These are phyloP conservation scores for Papilio aristodemus DNA, from an alignment of 1,140 invertebrate genomes.

Conservation along the genomic window DNA sequence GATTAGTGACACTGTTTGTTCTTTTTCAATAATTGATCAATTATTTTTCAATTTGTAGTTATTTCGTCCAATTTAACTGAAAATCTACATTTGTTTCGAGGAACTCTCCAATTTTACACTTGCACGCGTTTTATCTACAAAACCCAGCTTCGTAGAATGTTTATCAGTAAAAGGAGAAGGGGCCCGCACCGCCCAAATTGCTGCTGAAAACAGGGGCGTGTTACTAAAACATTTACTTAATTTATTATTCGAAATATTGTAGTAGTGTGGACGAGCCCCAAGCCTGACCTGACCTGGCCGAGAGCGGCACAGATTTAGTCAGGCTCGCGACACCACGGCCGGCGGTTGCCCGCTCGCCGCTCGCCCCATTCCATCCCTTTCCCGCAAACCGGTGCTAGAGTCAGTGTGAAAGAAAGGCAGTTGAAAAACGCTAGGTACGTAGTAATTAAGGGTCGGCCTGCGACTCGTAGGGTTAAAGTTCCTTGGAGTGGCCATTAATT, in stretches of 20 bases:
- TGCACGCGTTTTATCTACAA: slow-evolving; percentile 24
- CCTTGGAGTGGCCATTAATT: slow-evolving; percentile 52
- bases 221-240: slow-evolving; percentile 31
- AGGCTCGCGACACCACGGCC: slow-evolving; percentile 47
- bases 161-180: slow-evolving; percentile 4
- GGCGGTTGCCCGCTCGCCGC: slow-evolving; percentile 38
- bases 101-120: too few relatives aligned
- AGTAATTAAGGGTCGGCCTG: slow-evolving; percentile 53
- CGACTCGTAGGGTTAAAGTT: slow-evolving; percentile 56
- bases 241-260: slow-evolving; percentile 24
- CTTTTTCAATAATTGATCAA: too few relatives aligned
- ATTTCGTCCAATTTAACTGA: too few relatives aligned
- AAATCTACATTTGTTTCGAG: too few relatives aligned
- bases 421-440: slow-evolving; percentile 60
- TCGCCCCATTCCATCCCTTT: slow-evolving; percentile 49
- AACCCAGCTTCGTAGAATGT: slow-evolving; percentile 6
- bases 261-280: slow-evolving; percentile 37
- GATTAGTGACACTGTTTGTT: too few relatives aligned
- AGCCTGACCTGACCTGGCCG: slow-evolving; percentile 53
- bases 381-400: slow-evolving; percentile 51
- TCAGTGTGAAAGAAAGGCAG: slow-evolving; percentile 58
- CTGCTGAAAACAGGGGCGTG: neutral
- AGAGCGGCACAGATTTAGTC: slow-evolving; percentile 56
- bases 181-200: neutral
- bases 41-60: too few relatives aligned